Evolutionary conservation across 2,113 vertebrate species (phyloP).

Genomic region (Myotis brandtii): DNA sequence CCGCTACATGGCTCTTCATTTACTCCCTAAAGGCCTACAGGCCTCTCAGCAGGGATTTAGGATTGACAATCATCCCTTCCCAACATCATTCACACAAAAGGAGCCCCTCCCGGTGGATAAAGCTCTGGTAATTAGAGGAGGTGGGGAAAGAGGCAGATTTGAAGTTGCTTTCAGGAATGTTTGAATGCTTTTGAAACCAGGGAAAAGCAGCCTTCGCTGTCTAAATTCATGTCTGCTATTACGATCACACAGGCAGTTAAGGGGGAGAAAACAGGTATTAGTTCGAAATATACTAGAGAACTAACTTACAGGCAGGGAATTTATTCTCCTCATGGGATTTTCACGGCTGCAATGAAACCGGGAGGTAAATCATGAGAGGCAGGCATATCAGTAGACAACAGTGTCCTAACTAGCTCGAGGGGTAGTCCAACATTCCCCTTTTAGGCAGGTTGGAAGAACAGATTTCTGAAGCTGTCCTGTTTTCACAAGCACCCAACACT

Average conservation of each 20-base stretch:
- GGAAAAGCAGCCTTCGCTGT: not conserved
- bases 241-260: not conserved
- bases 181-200: not conserved
- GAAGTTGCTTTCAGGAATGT: not conserved
- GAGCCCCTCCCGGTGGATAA: constrained; percentile 17
- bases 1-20: not conserved
- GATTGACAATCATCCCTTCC: not conserved
- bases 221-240: not conserved
- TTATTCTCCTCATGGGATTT: constrained; percentile 85
- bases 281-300: not conserved
- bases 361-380: constrained; percentile 36
- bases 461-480: not conserved
- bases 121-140: not conserved
- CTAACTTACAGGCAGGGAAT: constrained; percentile 86
- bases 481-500: rapidly evolving
- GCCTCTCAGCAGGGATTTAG: not conserved
- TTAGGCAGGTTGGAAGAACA: not conserved
- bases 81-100: not conserved
- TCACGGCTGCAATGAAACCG: constrained; percentile 78
- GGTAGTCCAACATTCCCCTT: not conserved
- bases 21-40: not conserved
- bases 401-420: rapidly evolving
- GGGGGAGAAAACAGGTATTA: not conserved
- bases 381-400: not conserved
- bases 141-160: not conserved